Evolutionary conservation across 2,113 vertebrate species (phyloP), one percentile per base, ranked within the genome.

Genomic region (Merops nubicus): DNA sequence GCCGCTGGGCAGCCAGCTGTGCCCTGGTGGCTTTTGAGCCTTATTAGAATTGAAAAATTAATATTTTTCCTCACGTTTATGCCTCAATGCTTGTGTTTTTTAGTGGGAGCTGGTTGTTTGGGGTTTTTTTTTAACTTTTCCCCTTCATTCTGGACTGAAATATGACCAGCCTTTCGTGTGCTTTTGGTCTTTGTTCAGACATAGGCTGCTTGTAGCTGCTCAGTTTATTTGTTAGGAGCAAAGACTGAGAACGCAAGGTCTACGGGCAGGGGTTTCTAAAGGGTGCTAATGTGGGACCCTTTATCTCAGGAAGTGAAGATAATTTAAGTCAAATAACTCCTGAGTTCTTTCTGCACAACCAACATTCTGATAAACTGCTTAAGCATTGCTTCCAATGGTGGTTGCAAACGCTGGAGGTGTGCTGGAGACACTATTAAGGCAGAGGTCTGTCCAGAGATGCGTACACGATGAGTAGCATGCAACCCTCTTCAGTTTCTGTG

Each of bases 151-250:
- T 7, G 29, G 12, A 1, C 50, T 18, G 76, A 59, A 74, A 25
- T n/a, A 1, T 1, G 28, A 23, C 20, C 8, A 54, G 26, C 21
- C 36, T 51, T 86, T 54, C 5, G 1, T 48, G 25, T 25, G 60
- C n/a, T 18, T 47, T 63, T 54, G 29, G 51, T 77, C 86, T 92
- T 96, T 95, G 89, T 96, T 95, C 83, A 23, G 62, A 8, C 11
- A 2, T 11, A 31, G 0, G 6, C 42, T 76, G 50, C 72, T 36
- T 33, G 43, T 16, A 38, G 54, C 13, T 50, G 62, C 50, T 28
- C 6, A 0, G 50, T 23, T 73, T 13, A 25, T 59, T 51, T 62
- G 45, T n/a, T 22, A 21, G 74, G 25, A 69, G 76, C 50, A 7
- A 43, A 36, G 70, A 2, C 33, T 25, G 42, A 13, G 77, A 40